Percentiles rank a stretch among this genome's conserved stretches.
Conservation (phyloP, 2,888 invertebrate genomes). For the Noctua janthe region DNA sequence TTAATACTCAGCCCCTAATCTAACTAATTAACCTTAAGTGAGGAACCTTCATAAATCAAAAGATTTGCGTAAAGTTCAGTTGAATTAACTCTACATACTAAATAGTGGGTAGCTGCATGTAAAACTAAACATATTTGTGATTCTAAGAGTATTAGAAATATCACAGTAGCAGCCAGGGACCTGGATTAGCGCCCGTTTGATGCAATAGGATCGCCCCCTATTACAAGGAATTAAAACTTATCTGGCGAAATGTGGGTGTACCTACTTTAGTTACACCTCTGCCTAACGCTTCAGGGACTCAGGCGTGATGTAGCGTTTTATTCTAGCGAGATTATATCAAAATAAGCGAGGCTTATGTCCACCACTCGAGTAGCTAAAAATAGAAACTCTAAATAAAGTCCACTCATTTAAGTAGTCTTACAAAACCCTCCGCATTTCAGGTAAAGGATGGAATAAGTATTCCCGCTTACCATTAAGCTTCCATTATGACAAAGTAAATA, state of each 20-base stretch:
- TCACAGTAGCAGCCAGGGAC: not conserved
- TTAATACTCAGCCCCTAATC: slow-evolving; percentile 25
- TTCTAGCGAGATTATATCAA: not conserved
- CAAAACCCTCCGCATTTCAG: slow-evolving; percentile 16
- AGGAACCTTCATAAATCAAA: slow-evolving; percentile 37
- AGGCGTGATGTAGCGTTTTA: not conserved
- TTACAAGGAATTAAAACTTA: not conserved
- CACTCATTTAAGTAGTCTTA: slow-evolving; percentile 6
- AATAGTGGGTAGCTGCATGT: not conserved
- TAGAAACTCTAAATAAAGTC: slow-evolving; percentile 14
- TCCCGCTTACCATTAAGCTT: slow-evolving; percentile 50
- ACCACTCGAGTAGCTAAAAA: not conserved
- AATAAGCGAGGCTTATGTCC: not conserved
- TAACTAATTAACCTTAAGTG: slow-evolving; percentile 39
- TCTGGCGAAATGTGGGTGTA: not conserved
- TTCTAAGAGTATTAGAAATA: not conserved
- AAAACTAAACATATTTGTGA: not conserved
- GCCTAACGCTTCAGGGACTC: not conserved
- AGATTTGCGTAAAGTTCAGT: slow-evolving; percentile 14
- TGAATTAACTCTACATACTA: not conserved
- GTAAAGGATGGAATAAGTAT: slow-evolving; percentile 47
- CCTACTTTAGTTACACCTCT: not conserved
- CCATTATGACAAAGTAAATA: slow-evolving; percentile 64
- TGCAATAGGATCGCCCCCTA: not conserved
- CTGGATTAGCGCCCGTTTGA: not conserved